Conservation (phyloP, 1,140 invertebrate species). For the Phthorimaea operculella region DNA sequence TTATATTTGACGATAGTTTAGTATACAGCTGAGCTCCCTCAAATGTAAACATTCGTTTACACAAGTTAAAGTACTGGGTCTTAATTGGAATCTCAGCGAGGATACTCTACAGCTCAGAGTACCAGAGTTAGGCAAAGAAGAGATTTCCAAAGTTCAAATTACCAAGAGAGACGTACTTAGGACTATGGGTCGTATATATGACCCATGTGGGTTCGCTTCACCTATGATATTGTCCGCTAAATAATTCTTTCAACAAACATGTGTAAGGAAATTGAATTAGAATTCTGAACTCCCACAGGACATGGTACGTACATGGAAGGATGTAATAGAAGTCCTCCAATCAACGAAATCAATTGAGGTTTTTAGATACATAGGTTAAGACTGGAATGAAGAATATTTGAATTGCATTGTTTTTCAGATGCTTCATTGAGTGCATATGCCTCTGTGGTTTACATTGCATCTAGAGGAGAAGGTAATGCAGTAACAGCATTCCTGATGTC, state of each 20-base stretch:
- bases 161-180: constrained; percentile 5
- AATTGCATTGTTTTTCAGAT: constrained; percentile 11
- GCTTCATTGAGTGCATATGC: constrained; percentile 10
- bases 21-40: too few species aligned
- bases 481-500: constrained; percentile 2
- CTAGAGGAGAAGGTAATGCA: neutral
- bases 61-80: constrained; percentile 5
- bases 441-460: neutral
- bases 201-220: constrained; percentile 10
- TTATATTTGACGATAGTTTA: too few species aligned
- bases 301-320: neutral
- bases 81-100: constrained; percentile 3
- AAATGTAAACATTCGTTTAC: too few species aligned
- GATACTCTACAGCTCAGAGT: constrained; percentile 8
- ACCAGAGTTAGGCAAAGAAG: neutral
- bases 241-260: constrained; percentile 7
- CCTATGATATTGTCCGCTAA: constrained; percentile 8
- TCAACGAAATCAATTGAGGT: neutral
- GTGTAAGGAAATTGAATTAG: constrained; percentile 10
- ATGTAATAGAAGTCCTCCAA: neutral
- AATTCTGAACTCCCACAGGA: constrained; percentile 3
- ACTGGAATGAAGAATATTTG: neutral
- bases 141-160: neutral
- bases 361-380: constrained; percentile 2
- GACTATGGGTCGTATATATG: constrained; percentile 5